phyloP scores from a whole-genome alignment of 2,888 invertebrate genomes.

The Ceriagrion tenellum region DNA sequence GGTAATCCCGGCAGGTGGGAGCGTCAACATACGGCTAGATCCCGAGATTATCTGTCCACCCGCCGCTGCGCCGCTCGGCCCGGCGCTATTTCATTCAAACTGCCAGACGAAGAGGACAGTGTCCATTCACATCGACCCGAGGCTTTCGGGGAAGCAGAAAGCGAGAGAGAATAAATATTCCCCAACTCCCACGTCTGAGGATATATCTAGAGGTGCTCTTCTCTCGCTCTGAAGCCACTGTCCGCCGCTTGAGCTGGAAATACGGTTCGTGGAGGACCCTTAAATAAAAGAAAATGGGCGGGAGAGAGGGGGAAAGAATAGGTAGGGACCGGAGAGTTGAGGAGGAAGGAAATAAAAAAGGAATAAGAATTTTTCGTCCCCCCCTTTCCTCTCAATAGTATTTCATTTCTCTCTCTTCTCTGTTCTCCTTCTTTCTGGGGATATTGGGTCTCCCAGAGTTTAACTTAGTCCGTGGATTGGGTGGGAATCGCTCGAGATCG shows the following conservation, averaged over 20 bases:
- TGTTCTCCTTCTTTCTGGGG: neutral
- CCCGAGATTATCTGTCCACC: neutral
- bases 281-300: neutral
- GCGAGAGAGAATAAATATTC: neutral
- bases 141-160: neutral
- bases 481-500: constrained; percentile 44
- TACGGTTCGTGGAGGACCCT: constrained; percentile 31
- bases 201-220: neutral
- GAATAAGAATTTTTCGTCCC: neutral
- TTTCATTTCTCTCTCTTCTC: neutral
- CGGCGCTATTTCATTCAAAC: neutral
- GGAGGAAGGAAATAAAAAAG: neutral
- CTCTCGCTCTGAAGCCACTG: constrained; percentile 16
- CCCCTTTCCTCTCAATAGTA: neutral
- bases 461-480: constrained; percentile 43
- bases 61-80: neutral
- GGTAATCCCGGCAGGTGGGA: neutral
- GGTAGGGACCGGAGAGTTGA: neutral
- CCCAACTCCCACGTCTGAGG: neutral
- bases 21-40: neutral
- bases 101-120: neutral
- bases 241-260: constrained; percentile 42
- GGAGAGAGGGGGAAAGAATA: neutral
- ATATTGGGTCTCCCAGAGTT: constrained; percentile 1
- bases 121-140: neutral